Evolutionary conservation across 2,888 invertebrate species (phyloP).

Genomic region (Gisinianus flammeolus): DNA sequence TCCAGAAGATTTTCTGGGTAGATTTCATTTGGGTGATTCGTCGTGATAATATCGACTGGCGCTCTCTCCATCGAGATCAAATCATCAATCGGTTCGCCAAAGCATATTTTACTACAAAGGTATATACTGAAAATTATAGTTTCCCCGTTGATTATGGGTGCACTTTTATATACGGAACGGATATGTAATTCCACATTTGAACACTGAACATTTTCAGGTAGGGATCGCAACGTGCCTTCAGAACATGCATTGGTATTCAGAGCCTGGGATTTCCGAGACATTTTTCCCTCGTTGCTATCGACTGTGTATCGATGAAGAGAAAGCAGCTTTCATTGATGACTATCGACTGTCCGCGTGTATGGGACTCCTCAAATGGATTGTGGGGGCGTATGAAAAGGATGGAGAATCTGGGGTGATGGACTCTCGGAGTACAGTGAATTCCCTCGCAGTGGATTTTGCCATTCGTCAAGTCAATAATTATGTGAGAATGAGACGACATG

Average conservation of each 20-base stretch:
- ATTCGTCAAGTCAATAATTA: conserved; percentile 72
- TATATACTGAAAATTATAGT: conserved; percentile 61
- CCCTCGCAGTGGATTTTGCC: conserved; percentile 74
- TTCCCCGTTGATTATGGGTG: neutral
- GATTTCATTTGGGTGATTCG: conserved; percentile 91
- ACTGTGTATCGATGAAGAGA: conserved; percentile 79
- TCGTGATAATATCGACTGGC: conserved; percentile 61
- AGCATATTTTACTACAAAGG: conserved; percentile 91
- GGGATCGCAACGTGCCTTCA: conserved; percentile 78
- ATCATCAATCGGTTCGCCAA: conserved; percentile 80
- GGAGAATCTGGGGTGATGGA: conserved; percentile 64
- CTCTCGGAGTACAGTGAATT: conserved; percentile 41
- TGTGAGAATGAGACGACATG: conserved; percentile 64
- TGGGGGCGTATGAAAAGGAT: conserved; percentile 66
- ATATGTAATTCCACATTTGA: neutral
- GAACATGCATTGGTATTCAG: conserved; percentile 85
- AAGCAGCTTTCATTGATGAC: conserved; percentile 83
- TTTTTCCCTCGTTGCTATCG: conserved; percentile 88
- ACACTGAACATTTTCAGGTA: conserved; percentile 60
- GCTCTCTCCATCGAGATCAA: conserved; percentile 71
- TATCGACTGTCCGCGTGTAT: conserved; percentile 88
- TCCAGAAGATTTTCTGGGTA: too few relatives aligned
- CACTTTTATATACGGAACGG: neutral
- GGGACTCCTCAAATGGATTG: conserved; percentile 77
- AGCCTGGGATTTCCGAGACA: conserved; percentile 77